Conservation (phyloP, 1,140 invertebrate species). For the Macrocentrus cingulum region DNA sequence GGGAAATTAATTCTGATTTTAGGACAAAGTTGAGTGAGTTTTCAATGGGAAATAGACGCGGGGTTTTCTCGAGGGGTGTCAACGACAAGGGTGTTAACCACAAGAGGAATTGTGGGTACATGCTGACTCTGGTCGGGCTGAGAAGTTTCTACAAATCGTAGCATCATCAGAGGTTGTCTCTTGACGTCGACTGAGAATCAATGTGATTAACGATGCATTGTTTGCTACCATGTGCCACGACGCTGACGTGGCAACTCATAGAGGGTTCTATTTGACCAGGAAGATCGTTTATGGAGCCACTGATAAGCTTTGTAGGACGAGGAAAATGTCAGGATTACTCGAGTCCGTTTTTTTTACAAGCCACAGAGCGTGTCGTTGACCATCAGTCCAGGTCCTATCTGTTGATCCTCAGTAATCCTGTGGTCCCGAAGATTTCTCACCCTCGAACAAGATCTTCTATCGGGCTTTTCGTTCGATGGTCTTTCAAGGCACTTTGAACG, state of each 20-base stretch:
- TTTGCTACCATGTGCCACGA: conserved; percentile 26
- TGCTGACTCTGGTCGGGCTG: conserved; percentile 13
- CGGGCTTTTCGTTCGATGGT: conserved; percentile 22
- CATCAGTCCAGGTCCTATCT: conserved; percentile 14
- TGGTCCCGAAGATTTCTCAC: conserved; percentile 1
- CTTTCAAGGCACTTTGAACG: conserved; percentile 15
- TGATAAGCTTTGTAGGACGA: neutral
- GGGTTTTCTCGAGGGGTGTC: too few species aligned
- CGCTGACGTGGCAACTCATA: conserved; percentile 23
- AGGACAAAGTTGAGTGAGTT: too few species aligned
- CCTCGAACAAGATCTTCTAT: conserved; percentile 14
- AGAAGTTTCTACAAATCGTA: conserved; percentile 11
- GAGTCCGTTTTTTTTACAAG: neutral
- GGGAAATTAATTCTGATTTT: too few species aligned
- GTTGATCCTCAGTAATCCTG: conserved; percentile 27
- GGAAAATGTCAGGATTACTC: neutral
- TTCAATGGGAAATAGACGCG: too few species aligned
- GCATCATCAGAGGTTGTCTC: conserved; percentile 1
- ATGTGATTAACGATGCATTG: conserved; percentile 33
- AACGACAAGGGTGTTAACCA: neutral
- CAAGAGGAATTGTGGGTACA: conserved; percentile 6
- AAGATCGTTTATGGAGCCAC: too few species aligned
- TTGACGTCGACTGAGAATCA: conserved; percentile 13
- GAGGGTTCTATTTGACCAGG: neutral
- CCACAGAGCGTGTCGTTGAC: conserved; percentile 18